phyloP scores from a whole-genome alignment of 2,797 vertebrate genomes.

The Nothura maculosa region DNA sequence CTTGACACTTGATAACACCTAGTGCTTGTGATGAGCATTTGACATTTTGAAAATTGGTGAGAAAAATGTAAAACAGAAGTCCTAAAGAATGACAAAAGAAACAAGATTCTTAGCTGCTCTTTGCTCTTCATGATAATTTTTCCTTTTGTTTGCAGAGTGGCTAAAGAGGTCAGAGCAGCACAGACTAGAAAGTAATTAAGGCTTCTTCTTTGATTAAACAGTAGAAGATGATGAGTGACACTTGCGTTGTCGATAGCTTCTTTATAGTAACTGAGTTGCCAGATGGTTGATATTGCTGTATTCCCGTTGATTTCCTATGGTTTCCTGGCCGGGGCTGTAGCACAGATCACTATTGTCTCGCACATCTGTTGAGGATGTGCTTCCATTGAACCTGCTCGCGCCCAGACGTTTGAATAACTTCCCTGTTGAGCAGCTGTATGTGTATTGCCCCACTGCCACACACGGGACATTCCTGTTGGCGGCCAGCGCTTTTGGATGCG shows the following conservation, averaged over 20 bases:
- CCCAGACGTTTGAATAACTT: conserved; percentile 36
- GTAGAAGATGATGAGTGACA: conserved; percentile 33
- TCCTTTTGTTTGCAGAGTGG: neutral
- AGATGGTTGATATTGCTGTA: conserved; percentile 48
- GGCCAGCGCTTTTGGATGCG: neutral
- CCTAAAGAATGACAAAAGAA: neutral
- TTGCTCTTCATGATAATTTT: conserved; percentile 29
- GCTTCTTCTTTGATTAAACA: conserved; percentile 59
- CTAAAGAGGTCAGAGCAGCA: neutral
- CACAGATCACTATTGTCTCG: conserved; percentile 34
- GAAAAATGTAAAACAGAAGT: conserved; percentile 6
- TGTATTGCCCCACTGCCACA: neutral
- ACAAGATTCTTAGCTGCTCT: neutral
- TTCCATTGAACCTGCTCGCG: conserved; percentile 18
- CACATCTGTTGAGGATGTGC: conserved; percentile 24
- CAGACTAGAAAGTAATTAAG: conserved; percentile 37
- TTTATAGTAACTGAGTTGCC: conserved; percentile 52
- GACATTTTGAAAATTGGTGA: neutral
- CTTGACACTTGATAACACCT: conserved; percentile 31
- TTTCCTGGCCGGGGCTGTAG: conserved; percentile 45
- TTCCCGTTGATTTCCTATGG: conserved; percentile 58
- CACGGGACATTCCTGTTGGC: neutral
- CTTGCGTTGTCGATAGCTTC: conserved; percentile 43
- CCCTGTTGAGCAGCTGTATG: conserved; percentile 8
- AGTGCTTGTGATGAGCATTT: conserved; percentile 7